Percentiles rank a stretch among this genome's conserved stretches.
Conservation (phyloP, 2,113 vertebrate genomes). For the Cebidichthys violaceus region DNA sequence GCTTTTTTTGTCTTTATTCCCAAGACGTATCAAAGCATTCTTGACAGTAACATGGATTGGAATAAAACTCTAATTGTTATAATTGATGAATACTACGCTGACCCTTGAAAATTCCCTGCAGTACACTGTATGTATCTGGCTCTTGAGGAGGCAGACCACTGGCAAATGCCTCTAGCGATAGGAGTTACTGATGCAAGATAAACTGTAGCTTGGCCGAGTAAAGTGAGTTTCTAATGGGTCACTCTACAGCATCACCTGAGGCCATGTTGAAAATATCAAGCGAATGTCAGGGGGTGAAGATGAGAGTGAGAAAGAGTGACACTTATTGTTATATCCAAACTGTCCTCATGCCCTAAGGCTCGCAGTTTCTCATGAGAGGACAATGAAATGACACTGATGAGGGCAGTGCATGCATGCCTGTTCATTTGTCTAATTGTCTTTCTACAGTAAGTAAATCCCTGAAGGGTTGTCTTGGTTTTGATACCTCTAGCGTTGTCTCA, state of each 20-base stretch:
- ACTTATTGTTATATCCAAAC: conserved; percentile 65
- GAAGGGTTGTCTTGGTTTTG: conserved; percentile 20
- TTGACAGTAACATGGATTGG: conserved; percentile 14
- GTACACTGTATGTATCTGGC: conserved; percentile 2
- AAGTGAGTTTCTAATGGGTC: conserved; percentile 76
- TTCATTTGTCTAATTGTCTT: conserved; percentile 49
- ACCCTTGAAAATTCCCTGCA: conserved; percentile 28
- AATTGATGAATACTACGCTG: conserved; percentile 16
- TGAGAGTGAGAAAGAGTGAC: conserved; percentile 58
- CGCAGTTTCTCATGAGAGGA: conserved; percentile 45
- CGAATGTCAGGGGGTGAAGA: conserved; percentile 50
- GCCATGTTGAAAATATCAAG: conserved; percentile 66
- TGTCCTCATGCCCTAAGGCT: conserved; percentile 60
- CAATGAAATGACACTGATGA: conserved; percentile 48
- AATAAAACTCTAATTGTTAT: conserved; percentile 32
- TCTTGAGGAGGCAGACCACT: conserved; percentile 53
- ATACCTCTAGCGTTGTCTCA: conserved; percentile 19
- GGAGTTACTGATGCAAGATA: conserved; percentile 61
- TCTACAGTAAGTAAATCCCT: conserved; percentile 27
- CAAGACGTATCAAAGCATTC: conserved; percentile 21
- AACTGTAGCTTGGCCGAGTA: conserved; percentile 66
- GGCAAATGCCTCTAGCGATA: conserved; percentile 28
- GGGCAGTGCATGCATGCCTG: conserved; percentile 36
- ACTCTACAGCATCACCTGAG: conserved; percentile 67
- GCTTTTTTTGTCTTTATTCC: neutral